phyloP scores from a whole-genome alignment of 37 sponge, comb jelly and placozoan genomes.

The Mnemiopsis leidyi region DNA sequence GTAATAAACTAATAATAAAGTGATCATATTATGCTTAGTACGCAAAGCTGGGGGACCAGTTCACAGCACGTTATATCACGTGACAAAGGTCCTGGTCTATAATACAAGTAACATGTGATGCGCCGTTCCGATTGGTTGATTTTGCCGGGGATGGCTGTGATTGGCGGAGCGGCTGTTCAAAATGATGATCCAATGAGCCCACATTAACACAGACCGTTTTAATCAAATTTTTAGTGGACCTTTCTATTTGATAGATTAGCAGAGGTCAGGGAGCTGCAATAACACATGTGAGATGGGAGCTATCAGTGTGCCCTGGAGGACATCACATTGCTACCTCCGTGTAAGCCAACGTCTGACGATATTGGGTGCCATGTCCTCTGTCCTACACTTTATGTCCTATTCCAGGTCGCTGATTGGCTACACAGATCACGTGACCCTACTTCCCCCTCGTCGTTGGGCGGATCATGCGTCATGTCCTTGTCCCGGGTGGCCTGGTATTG shows the following conservation, averaged over 20 bases:
- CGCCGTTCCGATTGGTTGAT: not conserved
- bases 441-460: not conserved
- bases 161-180: not conserved
- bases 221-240: slow-evolving; percentile 18
- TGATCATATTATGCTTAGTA: not conserved
- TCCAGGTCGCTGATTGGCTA: not conserved
- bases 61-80: not conserved
- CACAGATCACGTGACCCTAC: not conserved
- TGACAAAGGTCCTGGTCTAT: not conserved
- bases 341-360: not conserved
- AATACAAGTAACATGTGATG: not conserved
- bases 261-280: not conserved
- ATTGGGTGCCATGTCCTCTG: not conserved
- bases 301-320: not conserved
- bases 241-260: not conserved
- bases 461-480: not conserved
- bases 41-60: not conserved
- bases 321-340: not conserved
- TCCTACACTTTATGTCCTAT: not conserved
- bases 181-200: slow-evolving; percentile 9
- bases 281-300: not conserved
- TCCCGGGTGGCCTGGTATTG: not conserved
- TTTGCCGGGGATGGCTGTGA: not conserved
- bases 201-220: slow-evolving; percentile 28
- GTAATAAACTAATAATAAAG: not conserved